phyloP scores from a whole-genome alignment of 2,113 vertebrate genomes.

The Telmatochromis sp. region DNA sequence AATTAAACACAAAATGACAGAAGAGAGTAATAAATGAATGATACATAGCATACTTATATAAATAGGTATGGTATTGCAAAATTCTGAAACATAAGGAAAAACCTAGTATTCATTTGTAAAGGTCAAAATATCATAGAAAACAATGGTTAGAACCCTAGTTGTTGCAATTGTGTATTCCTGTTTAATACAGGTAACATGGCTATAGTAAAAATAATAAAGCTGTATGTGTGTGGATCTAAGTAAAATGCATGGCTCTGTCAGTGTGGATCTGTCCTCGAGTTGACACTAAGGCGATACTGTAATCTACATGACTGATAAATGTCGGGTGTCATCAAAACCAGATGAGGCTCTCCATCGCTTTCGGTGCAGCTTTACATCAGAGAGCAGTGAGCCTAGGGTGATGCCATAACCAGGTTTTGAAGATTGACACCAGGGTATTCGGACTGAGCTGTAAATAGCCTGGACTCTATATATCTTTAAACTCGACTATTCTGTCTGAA shows the following conservation, averaged over 20 bases:
- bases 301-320: slow-evolving; percentile 57
- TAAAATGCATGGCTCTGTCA: not conserved
- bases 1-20: not conserved
- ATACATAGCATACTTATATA: not conserved
- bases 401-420: not conserved
- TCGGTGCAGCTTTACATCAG: slow-evolving; percentile 4
- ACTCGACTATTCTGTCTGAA: not conserved
- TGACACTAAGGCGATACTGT: slow-evolving; percentile 39
- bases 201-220: not conserved
- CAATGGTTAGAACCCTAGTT: not conserved
- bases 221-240: slow-evolving; percentile 21
- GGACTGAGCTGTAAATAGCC: not conserved
- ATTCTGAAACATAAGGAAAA: not conserved
- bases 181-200: not conserved
- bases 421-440: not conserved
- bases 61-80: not conserved
- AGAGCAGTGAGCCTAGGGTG: not conserved
- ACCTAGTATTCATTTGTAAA: not conserved
- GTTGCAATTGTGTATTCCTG: not conserved
- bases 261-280: slow-evolving; percentile 23
- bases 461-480: not conserved
- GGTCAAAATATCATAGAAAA: not conserved
- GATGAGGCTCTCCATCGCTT: slow-evolving; percentile 25
- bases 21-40: not conserved
- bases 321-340: slow-evolving; percentile 29